A percentile compares a stretch with the other conserved stretches of the same genome.
phyloP scores from a whole-genome alignment of 2,113 vertebrate genomes.

The Tachuris rubrigastra region DNA sequence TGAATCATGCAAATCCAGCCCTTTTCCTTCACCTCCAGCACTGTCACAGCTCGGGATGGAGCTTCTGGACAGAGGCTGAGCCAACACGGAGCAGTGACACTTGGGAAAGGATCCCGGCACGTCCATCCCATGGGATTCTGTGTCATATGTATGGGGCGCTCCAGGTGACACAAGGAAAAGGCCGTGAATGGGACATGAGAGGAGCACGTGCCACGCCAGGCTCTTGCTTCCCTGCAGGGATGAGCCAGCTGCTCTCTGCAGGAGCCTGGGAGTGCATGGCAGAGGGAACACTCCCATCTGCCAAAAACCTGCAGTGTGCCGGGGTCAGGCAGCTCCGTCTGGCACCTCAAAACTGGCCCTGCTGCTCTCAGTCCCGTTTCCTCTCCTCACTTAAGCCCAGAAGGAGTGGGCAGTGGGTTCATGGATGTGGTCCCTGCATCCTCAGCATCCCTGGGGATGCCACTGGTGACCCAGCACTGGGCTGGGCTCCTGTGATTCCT shows the following conservation, averaged over 20 bases:
- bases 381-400: accelerated
- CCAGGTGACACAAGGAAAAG: background rate
- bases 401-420: accelerated
- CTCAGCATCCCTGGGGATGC: background rate
- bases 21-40: accelerated
- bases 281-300: background rate
- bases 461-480: too few relatives aligned
- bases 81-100: accelerated
- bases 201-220: accelerated
- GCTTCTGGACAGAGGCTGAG: background rate
- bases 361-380: accelerated
- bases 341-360: background rate
- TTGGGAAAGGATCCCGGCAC: background rate
- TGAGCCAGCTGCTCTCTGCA: background rate
- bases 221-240: background rate
- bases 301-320: background rate
- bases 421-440: background rate
- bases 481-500: background rate
- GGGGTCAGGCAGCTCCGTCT: background rate
- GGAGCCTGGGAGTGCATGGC: accelerated
- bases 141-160: background rate
- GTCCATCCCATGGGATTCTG: background rate
- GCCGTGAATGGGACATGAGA: accelerated
- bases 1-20: background rate
- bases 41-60: accelerated